Evolutionary conservation across 2,888 invertebrate species (phyloP), one percentile per base, ranked within the genome.

Genomic region (Temnothorax rugatulus): DNA sequence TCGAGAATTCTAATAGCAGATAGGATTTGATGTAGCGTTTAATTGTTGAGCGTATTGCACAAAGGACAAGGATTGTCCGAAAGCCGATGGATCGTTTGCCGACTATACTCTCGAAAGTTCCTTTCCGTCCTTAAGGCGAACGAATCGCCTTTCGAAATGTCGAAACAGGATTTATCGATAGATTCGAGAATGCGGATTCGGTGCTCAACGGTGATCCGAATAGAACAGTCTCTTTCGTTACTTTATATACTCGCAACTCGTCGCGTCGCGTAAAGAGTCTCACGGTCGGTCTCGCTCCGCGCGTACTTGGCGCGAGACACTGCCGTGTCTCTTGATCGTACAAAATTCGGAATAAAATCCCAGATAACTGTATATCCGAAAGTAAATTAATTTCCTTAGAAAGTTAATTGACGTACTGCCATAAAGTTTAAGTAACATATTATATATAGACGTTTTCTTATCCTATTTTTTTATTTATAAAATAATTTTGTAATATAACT

Each of bases 91-190:
- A 59, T 41, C 68, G 61, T 66, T 83, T 68, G 44, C 68, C 44
- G 52, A 75, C 52, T 50, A 52, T 66, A 41, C 68, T 63, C 61
- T 74, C 66, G 52, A 83, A 84, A 83, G 66, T 84, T 84, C 74
- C 50, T 38, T 77, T 61, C 44, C 21, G 47, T 50, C 21, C 47
- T 21, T 57, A 59, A 79, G 79, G 79, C 71, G 71, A 47, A 71
- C 34, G 38, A 79, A 71, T 57, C 11, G 66, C 44, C 61, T 41
- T 44, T 79, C 57, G 52, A 82, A 57, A 44, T 64, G 52, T 66
- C 38, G n/a, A 57, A 44, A 57, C 52, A 41, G 66, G 59, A 83
- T 52, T 82, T 63, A 83, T 81, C 57, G 66, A 38, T 54, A 54
- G 29, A 81, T 47, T 47, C 57, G 59, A 81, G 41, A 66, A 75